These are phyloP conservation scores for Blastobasis adustella DNA, from an alignment of 2,888 invertebrate genomes.

Conservation along the genomic window DNA sequence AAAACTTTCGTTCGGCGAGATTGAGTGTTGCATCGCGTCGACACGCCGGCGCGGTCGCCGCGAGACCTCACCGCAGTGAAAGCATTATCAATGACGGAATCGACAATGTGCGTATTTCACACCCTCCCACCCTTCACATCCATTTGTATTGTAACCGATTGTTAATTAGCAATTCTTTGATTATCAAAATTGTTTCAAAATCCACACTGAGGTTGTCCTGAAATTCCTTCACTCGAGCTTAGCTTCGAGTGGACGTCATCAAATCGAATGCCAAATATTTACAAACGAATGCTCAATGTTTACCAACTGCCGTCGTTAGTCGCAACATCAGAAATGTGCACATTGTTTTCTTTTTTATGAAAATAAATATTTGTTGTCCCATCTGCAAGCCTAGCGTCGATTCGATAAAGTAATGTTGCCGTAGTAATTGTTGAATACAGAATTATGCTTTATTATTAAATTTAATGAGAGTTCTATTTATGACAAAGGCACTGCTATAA, in stretches of 20 bases:
- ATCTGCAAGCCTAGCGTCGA: conserved; percentile 55
- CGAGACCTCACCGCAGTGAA: conserved; percentile 27
- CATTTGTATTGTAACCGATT: not conserved
- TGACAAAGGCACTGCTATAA: conserved; percentile 43
- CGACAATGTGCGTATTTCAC: conserved; percentile 62
- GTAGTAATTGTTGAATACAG: conserved; percentile 63
- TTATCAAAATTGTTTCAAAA: too few species aligned
- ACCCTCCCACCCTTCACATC: conserved; percentile 18
- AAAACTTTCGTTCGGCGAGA: conserved; percentile 91
- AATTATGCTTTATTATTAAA: conserved; percentile 59
- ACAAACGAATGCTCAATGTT: conserved; percentile 48
- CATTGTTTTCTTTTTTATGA: conserved; percentile 35
- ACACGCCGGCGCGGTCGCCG: conserved; percentile 31
- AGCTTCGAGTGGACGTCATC: not conserved
- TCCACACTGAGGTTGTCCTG: too few species aligned
- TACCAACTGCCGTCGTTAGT: conserved; percentile 29
- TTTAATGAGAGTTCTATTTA: conserved; percentile 58
- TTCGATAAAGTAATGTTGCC: conserved; percentile 57
- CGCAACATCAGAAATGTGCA: conserved; percentile 44
- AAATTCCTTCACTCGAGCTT: too few species aligned
- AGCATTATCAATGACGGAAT: conserved; percentile 27
- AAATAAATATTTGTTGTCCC: conserved; percentile 47
- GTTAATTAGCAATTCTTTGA: too few species aligned
- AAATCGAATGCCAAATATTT: conserved; percentile 48
- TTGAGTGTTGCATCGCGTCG: conserved; percentile 76